phyloP scores from a whole-genome alignment of 1,140 invertebrate genomes.

The Bombus superbus region DNA sequence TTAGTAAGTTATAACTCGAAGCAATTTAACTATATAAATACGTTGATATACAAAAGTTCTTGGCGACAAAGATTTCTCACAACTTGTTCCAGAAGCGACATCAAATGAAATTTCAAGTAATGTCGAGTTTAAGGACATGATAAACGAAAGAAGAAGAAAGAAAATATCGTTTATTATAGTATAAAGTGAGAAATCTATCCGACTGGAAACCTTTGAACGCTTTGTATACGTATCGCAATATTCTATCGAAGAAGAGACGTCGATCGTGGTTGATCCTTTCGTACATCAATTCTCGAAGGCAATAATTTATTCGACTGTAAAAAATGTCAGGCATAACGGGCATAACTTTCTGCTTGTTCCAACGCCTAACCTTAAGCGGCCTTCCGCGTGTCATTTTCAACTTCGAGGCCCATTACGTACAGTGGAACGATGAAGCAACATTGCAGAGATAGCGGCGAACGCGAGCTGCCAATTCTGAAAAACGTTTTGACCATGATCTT shows the following conservation, averaged over 20 bases:
- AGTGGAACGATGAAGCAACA: conserved; percentile 25
- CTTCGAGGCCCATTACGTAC: background rate
- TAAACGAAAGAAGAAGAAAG: too few relatives aligned
- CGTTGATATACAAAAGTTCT: too few relatives aligned
- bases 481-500: conserved; percentile 56
- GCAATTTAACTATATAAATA: too few relatives aligned
- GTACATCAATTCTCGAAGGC: background rate
- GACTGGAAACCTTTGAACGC: background rate
- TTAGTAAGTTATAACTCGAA: too few relatives aligned
- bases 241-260: background rate
- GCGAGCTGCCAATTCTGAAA: conserved; percentile 44
- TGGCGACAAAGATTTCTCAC: too few relatives aligned
- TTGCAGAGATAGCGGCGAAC: conserved; percentile 22
- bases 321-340: background rate
- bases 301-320: background rate
- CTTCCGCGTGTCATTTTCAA: conserved; percentile 4
- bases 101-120: background rate
- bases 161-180: background rate
- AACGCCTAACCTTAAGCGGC: too few relatives aligned
- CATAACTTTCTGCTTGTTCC: background rate
- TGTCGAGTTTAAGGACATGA: too few relatives aligned
- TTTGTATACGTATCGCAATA: background rate
- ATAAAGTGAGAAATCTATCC: background rate
- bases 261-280: background rate
- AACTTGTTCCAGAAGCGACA: too few relatives aligned